phyloP scores from a whole-genome alignment of 1,140 invertebrate species.

The Drosophila tristis region DNA sequence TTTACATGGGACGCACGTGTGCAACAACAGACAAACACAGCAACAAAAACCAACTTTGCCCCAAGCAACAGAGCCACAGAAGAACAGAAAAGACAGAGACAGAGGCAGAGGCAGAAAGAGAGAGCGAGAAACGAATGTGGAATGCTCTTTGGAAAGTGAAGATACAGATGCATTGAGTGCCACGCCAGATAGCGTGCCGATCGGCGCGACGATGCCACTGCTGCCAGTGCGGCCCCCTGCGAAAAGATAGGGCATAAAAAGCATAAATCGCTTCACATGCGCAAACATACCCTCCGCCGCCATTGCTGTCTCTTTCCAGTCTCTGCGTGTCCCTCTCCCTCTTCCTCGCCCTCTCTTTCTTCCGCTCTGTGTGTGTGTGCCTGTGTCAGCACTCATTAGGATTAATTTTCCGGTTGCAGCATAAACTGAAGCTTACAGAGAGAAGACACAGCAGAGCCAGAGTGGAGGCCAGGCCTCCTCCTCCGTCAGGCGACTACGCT shows the following conservation, averaged over 20 bases:
- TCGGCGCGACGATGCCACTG: no score
- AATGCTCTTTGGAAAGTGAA: slow-evolving; percentile 8
- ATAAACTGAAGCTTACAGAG: slow-evolving; percentile 76
- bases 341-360: slow-evolving; percentile 4
- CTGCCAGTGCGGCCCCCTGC: not conserved
- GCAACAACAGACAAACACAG: slow-evolving; percentile 54
- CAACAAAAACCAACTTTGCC: slow-evolving; percentile 51
- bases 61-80: slow-evolving; percentile 46
- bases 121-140: not conserved
- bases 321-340: not conserved
- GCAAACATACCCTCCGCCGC: slow-evolving; percentile 47
- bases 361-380: slow-evolving; percentile 30
- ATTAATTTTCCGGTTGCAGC: slow-evolving; percentile 82
- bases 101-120: slow-evolving; percentile 2
- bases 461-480: no score
- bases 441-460: slow-evolving; percentile 15
- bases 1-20: slow-evolving; percentile 77
- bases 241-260: slow-evolving; percentile 48
- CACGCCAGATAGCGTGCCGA: no score
- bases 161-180: not conserved
- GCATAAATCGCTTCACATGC: slow-evolving; percentile 76
- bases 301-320: slow-evolving; percentile 7
- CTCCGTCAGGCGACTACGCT: slow-evolving; percentile 26
- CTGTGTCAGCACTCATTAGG: slow-evolving; percentile 80
- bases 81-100: slow-evolving; percentile 7